Percentiles rank a stretch among this genome's conserved stretches.
phyloP scores from a whole-genome alignment of 2,797 vertebrate genomes.

The Manis crassicaudata region DNA sequence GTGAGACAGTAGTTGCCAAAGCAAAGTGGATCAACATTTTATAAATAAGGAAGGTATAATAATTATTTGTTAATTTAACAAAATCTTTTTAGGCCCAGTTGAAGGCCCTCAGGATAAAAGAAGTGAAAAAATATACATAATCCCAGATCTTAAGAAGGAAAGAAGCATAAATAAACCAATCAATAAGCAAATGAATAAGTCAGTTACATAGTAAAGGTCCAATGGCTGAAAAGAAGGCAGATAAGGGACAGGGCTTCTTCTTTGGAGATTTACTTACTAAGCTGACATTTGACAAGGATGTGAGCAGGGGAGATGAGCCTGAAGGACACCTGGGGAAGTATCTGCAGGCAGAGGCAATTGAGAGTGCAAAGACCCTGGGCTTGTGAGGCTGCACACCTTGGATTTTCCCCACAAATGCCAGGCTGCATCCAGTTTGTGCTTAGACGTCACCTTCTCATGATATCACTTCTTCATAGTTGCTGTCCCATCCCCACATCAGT shows the following conservation, averaged over 20 bases:
- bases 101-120: neutral
- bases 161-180: neutral
- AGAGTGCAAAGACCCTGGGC: neutral
- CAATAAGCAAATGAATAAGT: neutral
- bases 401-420: neutral
- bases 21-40: neutral
- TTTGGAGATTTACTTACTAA: neutral
- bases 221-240: neutral
- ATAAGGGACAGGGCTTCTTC: neutral
- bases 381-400: neutral
- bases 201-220: neutral
- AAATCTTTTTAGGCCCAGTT: neutral
- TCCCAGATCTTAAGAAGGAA: neutral
- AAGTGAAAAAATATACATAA: neutral
- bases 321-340: accelerated
- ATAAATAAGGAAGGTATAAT: neutral
- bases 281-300: neutral
- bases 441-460: neutral
- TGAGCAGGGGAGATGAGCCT: neutral
- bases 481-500: accelerated
- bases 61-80: neutral
- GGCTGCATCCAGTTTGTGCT: neutral
- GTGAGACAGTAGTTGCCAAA: neutral
- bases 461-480: neutral
- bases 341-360: neutral